These are phyloP conservation scores for Enteromius argenteus DNA, from an alignment of 2,797 vertebrate species.

Conservation along the genomic window DNA sequence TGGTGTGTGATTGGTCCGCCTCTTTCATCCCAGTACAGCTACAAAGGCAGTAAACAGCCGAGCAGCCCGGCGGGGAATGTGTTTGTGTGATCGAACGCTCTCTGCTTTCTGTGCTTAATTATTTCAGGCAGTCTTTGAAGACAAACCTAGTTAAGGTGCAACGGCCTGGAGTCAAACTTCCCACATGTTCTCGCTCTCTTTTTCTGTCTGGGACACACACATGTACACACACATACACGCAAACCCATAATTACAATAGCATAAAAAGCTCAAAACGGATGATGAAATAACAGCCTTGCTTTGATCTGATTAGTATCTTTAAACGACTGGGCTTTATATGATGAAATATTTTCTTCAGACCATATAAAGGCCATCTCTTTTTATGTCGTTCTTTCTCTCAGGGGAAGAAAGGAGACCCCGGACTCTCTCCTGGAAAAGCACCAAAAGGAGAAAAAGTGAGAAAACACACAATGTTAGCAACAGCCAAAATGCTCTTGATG, in stretches of 20 bases:
- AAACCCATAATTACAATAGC: neutral
- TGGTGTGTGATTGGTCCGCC: neutral
- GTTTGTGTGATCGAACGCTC: neutral
- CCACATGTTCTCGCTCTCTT: neutral
- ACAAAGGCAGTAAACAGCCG: constrained; percentile 24
- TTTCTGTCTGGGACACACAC: constrained; percentile 17
- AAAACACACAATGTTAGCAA: neutral
- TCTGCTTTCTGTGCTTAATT: constrained; percentile 31
- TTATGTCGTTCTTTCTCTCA: constrained; percentile 61
- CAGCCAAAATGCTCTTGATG: neutral
- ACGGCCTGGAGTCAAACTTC: constrained; percentile 6
- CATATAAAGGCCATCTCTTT: neutral
- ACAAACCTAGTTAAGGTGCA: constrained; percentile 7
- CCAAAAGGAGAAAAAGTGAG: constrained; percentile 91
- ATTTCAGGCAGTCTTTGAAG: constrained; percentile 6
- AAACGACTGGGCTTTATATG: neutral
- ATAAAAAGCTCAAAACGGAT: neutral
- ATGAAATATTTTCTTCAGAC: neutral
- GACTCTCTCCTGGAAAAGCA: constrained; percentile 91
- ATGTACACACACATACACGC: neutral
- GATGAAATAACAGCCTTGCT: neutral
- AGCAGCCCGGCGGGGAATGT: neutral
- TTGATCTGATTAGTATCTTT: constrained; percentile 17
- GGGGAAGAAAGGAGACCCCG: constrained; percentile 96
- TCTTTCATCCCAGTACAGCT: constrained; percentile 12